Evolutionary conservation across 2,797 vertebrate genomes (phyloP).

Genomic region (Garrulus glandarius): DNA sequence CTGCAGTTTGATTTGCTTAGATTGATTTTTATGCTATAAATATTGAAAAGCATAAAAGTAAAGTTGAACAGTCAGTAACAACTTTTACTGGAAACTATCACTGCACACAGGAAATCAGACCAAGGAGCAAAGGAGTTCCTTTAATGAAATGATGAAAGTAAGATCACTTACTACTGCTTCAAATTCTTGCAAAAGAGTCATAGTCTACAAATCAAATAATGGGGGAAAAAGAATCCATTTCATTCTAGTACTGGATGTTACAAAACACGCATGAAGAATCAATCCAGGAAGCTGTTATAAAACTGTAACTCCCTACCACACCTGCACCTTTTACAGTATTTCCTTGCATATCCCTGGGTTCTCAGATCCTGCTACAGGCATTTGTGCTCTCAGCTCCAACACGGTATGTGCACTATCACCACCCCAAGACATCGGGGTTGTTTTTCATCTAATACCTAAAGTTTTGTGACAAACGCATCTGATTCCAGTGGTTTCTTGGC

Average conservation of each 20-base stretch:
- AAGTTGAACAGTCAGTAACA: neutral
- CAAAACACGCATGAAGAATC: neutral
- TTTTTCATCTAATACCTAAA: neutral
- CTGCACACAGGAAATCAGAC: neutral
- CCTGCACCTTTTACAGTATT: neutral
- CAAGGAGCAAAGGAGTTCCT: neutral
- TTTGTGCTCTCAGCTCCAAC: neutral
- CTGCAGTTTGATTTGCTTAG: neutral
- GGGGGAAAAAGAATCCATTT: fast-evolving
- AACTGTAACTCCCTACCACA: neutral
- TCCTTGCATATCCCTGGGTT: neutral
- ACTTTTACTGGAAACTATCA: neutral
- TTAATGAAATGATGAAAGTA: neutral
- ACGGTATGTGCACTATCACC: neutral
- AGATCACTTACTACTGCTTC: neutral
- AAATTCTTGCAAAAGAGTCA: neutral
- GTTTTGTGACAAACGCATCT: neutral
- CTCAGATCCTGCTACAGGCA: neutral
- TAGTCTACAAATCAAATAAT: neutral
- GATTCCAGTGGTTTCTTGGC: neutral
- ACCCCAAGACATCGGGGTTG: neutral
- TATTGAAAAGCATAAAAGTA: neutral
- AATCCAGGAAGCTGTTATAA: neutral
- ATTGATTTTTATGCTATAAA: neutral
- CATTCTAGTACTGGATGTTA: neutral